phyloP scores from a whole-genome alignment of 2,113 vertebrate genomes.

The Sigmodon hispidus region DNA sequence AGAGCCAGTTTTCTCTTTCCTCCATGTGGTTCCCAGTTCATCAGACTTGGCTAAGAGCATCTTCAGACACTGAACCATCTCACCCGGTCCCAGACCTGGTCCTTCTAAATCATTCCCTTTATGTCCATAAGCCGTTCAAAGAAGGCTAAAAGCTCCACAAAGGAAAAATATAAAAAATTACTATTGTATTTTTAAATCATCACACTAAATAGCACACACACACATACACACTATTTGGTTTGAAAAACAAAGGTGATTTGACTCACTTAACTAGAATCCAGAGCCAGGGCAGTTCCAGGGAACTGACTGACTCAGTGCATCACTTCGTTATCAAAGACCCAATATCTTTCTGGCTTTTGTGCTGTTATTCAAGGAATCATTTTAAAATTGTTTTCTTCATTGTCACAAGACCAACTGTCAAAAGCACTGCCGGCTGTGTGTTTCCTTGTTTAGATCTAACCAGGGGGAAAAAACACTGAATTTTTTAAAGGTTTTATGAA shows the following conservation, averaged over 20 bases:
- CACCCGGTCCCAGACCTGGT: background rate
- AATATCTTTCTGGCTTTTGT: background rate
- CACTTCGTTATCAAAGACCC: background rate
- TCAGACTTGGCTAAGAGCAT: background rate
- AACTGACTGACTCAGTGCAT: background rate
- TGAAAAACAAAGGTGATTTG: background rate
- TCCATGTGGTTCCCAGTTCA: background rate
- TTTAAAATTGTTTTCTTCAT: background rate
- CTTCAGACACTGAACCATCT: background rate
- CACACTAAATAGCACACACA: background rate
- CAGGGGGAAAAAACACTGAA: background rate
- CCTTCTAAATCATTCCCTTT: background rate
- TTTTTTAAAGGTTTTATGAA: background rate
- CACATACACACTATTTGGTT: background rate
- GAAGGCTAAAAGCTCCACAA: background rate
- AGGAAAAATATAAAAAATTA: background rate
- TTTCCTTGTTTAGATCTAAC: conserved; percentile 6
- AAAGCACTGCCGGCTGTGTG: background rate
- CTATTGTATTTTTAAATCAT: background rate
- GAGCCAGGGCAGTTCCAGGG: background rate
- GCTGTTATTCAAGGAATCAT: background rate
- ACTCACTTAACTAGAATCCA: background rate
- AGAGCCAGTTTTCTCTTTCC: background rate
- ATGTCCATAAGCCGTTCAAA: background rate
- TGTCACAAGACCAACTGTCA: background rate